These are phyloP conservation scores for Lytechinus pictus DNA, from an alignment of 35 echinoderm and acorn worm genomes.

Conservation along the genomic window DNA sequence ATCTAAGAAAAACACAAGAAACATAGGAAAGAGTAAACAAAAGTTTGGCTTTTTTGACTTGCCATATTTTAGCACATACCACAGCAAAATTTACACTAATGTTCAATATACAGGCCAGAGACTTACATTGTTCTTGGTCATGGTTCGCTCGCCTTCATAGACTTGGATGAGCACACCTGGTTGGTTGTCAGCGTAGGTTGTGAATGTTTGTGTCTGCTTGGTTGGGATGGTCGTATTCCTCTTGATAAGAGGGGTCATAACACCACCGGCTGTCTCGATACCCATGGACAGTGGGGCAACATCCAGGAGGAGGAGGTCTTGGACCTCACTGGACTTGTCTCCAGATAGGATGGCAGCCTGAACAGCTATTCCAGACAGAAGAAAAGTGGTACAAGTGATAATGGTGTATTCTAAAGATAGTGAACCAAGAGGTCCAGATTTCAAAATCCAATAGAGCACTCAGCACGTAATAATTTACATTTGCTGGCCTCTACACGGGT, in stretches of 20 bases:
- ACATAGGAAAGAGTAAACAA: too few species aligned
- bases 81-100: too few species aligned
- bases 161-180: conserved; percentile 93
- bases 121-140: conserved; percentile 93
- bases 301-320: conserved; percentile 85
- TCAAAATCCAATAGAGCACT: too few species aligned
- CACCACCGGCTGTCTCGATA: conserved; percentile 95
- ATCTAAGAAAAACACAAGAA: too few species aligned
- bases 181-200: conserved; percentile 93
- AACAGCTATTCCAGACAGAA: conserved; percentile 61
- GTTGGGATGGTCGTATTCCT: conserved; percentile 96
- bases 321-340: conserved; percentile 93
- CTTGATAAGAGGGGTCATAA: conserved; percentile 86
- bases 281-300: conserved; percentile 93
- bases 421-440: too few species aligned
- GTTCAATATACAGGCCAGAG: neutral
- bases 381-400: too few species aligned
- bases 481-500: too few species aligned
- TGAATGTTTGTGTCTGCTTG: conserved; percentile 66
- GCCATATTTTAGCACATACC: too few species aligned
- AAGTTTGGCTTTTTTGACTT: too few species aligned
- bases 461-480: too few species aligned
- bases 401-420: too few species aligned
- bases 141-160: conserved; percentile 87
- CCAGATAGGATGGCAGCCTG: conserved; percentile 93